Percentiles rank a stretch among this genome's conserved stretches.
These are phyloP conservation scores for Apamea sordens DNA, from an alignment of 2,888 invertebrate species.

Conservation along the genomic window DNA sequence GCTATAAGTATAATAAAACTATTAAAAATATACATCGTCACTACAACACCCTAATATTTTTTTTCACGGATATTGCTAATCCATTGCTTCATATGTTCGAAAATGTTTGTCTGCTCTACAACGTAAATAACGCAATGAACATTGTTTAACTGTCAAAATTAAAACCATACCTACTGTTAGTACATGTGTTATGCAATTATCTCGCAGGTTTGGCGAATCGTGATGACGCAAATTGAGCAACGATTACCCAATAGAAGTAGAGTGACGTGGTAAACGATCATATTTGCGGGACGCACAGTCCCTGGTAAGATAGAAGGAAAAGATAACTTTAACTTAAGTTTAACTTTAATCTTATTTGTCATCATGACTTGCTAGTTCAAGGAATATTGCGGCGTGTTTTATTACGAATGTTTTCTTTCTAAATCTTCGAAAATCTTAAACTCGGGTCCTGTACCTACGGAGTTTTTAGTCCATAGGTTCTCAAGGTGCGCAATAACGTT, in stretches of 20 bases:
- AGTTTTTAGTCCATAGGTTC: too few relatives aligned
- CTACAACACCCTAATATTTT: too few relatives aligned
- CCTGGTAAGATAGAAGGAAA: conserved; percentile 12
- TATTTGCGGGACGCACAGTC: not conserved
- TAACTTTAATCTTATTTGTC: conserved; percentile 1
- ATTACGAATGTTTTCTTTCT: not conserved
- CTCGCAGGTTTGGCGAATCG: not conserved
- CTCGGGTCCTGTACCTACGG: too few relatives aligned
- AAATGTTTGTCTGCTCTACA: not conserved
- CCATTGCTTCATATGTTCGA: not conserved
- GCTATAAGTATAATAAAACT: not conserved
- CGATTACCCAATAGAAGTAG: not conserved
- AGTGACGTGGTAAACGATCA: not conserved
- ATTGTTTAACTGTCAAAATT: not conserved
- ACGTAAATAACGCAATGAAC: not conserved
- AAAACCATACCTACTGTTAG: not conserved
- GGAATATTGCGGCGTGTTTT: not conserved
- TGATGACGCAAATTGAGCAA: conserved; percentile 15
- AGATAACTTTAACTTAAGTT: conserved; percentile 7
- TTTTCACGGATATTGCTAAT: too few relatives aligned
- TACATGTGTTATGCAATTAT: not conserved
- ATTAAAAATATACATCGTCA: not conserved
- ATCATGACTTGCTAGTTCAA: conserved; percentile 15
- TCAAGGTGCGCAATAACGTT: too few relatives aligned
- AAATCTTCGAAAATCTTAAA: not conserved